Conservation (phyloP, 2,113 vertebrate species). For the Saimiri boliviensis region DNA sequence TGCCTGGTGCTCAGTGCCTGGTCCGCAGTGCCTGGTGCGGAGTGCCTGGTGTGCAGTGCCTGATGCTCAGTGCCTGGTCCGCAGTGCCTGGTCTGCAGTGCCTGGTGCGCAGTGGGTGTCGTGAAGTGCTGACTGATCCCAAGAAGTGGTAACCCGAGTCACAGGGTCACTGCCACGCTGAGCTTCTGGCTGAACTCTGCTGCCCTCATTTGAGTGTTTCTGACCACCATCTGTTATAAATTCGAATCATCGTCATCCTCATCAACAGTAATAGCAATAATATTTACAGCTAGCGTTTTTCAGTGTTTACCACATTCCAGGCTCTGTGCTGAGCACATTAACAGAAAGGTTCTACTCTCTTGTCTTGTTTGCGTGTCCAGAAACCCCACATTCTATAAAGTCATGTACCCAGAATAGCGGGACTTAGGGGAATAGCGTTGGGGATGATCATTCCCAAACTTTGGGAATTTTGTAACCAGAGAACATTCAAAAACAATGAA, state of each 20-base stretch:
- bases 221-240: accelerated
- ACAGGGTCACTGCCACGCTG: accelerated
- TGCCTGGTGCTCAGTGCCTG: too few species aligned
- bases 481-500: neutral
- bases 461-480: neutral
- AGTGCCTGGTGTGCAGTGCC: accelerated
- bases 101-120: accelerated
- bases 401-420: neutral
- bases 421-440: neutral
- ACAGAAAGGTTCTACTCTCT: neutral
- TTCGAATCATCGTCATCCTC: neutral
- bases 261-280: too few species aligned
- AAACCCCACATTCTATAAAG: neutral
- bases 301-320: accelerated
- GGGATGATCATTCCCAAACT: neutral
- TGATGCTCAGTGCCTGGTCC: accelerated
- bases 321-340: neutral
- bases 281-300: neutral
- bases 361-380: neutral
- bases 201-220: neutral
- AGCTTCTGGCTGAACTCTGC: neutral
- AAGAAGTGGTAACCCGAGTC: neutral
- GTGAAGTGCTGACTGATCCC: accelerated
- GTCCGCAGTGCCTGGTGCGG: accelerated
- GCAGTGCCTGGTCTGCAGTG: accelerated